Conservation (phyloP, 2,888 invertebrate genomes). For the Pheosia gnoma region DNA sequence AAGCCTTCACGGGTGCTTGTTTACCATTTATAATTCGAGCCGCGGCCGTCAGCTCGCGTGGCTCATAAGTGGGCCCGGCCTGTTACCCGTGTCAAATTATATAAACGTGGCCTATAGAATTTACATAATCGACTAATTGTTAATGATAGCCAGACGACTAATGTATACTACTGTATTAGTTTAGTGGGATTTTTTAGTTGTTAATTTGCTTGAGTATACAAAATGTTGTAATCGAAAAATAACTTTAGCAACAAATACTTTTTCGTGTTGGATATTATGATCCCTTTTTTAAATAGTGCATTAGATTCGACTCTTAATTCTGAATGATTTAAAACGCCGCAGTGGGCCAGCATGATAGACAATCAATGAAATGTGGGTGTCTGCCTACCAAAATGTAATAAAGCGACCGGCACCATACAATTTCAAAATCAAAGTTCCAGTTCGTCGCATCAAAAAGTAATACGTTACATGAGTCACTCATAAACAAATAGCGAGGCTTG, state of each 20-base stretch:
- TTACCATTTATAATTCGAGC: constrained; percentile 15
- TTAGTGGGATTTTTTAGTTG: background rate
- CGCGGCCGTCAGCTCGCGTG: constrained; percentile 14
- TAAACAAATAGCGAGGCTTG: constrained; percentile 37
- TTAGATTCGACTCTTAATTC: too few relatives aligned
- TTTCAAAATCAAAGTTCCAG: constrained; percentile 3
- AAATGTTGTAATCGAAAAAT: too few relatives aligned
- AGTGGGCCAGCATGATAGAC: too few relatives aligned
- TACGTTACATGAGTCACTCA: constrained; percentile 32
- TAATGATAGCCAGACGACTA: constrained; percentile 4
- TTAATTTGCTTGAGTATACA: too few relatives aligned
- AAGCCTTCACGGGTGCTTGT: constrained; percentile 7
- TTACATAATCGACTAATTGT: constrained; percentile 23
- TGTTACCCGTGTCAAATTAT: constrained; percentile 12
- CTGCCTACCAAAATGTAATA: background rate
- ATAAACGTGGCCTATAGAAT: constrained; percentile 12
- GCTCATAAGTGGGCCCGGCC: constrained; percentile 12
- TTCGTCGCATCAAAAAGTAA: constrained; percentile 36
- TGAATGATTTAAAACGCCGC: too few relatives aligned
- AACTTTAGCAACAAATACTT: too few relatives aligned
- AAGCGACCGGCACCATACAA: background rate
- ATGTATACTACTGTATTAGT: background rate
- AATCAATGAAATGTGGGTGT: background rate
- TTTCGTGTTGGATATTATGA: too few relatives aligned
- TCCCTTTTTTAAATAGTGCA: too few relatives aligned